These are phyloP conservation scores for Pantherophis guttatus DNA, from an alignment of 2,113 vertebrate species.

Conservation along the genomic window DNA sequence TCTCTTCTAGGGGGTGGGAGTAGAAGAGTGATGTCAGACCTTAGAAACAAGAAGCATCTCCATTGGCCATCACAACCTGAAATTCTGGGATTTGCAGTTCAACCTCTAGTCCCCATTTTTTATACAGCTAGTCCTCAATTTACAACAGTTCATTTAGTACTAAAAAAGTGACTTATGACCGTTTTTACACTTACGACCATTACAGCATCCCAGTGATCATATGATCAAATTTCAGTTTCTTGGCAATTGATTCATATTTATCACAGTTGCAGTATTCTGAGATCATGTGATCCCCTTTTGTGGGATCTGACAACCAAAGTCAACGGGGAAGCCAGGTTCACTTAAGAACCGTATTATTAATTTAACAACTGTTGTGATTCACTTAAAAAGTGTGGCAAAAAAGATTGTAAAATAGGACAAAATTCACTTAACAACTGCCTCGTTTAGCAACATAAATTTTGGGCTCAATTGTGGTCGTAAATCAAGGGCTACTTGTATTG, in stretches of 20 bases:
- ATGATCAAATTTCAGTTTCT: neutral
- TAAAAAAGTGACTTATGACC: neutral
- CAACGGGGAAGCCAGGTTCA: neutral
- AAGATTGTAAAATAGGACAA: neutral
- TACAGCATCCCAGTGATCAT: neutral
- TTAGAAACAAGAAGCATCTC: neutral
- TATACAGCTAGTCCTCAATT: neutral
- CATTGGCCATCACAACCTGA: neutral
- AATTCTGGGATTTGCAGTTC: neutral
- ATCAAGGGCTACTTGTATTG: neutral
- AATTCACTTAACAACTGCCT: neutral
- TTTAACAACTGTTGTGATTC: neutral
- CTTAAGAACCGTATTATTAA: neutral
- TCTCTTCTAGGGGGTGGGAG: neutral
- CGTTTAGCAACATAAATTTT: neutral
- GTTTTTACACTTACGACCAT: neutral
- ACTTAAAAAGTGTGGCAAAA: neutral
- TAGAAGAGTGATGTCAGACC: neutral
- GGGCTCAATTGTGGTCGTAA: neutral
- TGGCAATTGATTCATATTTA: neutral
- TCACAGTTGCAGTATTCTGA: neutral
- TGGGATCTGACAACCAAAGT: neutral
- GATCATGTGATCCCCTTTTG: neutral
- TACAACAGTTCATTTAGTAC: neutral
- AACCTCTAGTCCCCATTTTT: neutral